phyloP scores from a whole-genome alignment of 2,113 vertebrate genomes.

The Tonatia bakeri region DNA sequence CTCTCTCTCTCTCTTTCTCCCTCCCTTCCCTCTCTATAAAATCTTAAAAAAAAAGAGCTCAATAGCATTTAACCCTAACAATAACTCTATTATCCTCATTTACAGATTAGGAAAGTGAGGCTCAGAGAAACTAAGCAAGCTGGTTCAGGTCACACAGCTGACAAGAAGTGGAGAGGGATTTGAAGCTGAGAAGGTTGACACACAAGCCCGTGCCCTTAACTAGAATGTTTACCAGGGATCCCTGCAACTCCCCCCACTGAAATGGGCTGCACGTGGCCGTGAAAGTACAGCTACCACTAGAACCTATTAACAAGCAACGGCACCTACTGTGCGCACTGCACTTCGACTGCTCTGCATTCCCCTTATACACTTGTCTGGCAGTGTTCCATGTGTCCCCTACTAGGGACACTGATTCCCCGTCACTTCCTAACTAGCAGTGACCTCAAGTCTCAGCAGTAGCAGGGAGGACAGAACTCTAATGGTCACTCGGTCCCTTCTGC shows the following conservation, averaged over 20 bases:
- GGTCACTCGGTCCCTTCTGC: not conserved
- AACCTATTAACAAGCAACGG: not conserved
- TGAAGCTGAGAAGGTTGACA: not conserved
- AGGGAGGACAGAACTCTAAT: not conserved
- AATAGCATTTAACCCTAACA: not conserved
- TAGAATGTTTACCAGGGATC: not conserved
- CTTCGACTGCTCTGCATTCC: not conserved
- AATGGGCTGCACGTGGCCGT: not conserved
- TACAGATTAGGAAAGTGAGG: conserved; percentile 1
- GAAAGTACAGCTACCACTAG: not conserved
- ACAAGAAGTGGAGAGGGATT: not conserved
- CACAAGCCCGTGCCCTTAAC: not conserved
- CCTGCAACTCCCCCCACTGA: not conserved
- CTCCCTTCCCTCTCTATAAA: too few species aligned
- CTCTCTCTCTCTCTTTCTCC: too few species aligned
- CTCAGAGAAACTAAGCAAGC: not conserved
- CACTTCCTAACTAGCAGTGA: not conserved
- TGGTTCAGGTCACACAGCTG: not conserved
- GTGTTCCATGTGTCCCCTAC: not conserved
- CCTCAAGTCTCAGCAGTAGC: not conserved
- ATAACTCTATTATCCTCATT: not conserved
- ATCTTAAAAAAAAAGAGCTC: too few species aligned
- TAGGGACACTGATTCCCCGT: not conserved
- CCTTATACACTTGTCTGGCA: not conserved
- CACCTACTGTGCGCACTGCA: not conserved